Conservation (phyloP, 2,113 vertebrate species). For the Tragelaphus imberbis region DNA sequence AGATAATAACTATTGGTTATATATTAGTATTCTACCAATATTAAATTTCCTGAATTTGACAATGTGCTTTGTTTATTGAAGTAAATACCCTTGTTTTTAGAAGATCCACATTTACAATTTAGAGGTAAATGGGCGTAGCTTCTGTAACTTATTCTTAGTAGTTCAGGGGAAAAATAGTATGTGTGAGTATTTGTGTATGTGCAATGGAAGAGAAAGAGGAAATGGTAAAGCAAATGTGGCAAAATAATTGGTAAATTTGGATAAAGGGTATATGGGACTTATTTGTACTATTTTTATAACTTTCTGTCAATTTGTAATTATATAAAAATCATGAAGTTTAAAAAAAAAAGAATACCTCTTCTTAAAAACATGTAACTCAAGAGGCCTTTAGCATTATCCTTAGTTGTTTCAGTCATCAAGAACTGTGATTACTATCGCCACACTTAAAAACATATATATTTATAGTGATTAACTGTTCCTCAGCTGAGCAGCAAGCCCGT, state of each 20-base stretch:
- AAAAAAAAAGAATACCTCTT: not conserved
- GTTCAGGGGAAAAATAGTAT: not conserved
- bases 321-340: not conserved
- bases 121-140: not conserved
- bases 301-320: not conserved
- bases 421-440: not conserved
- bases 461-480: not conserved
- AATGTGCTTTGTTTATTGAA: not conserved
- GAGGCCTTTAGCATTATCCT: not conserved
- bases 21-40: not conserved
- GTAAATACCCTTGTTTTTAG: not conserved
- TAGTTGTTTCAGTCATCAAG: not conserved
- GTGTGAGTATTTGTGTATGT: not conserved
- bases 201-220: not conserved
- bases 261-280: not conserved
- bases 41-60: not conserved
- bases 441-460: not conserved
- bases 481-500: not conserved
- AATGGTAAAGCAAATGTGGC: not conserved
- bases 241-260: not conserved
- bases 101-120: not conserved
- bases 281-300: not conserved
- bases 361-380: not conserved
- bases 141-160: not conserved
- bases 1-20: not conserved